phyloP scores from a whole-genome alignment of 1,140 invertebrate genomes.

The Micrasema longulum region DNA sequence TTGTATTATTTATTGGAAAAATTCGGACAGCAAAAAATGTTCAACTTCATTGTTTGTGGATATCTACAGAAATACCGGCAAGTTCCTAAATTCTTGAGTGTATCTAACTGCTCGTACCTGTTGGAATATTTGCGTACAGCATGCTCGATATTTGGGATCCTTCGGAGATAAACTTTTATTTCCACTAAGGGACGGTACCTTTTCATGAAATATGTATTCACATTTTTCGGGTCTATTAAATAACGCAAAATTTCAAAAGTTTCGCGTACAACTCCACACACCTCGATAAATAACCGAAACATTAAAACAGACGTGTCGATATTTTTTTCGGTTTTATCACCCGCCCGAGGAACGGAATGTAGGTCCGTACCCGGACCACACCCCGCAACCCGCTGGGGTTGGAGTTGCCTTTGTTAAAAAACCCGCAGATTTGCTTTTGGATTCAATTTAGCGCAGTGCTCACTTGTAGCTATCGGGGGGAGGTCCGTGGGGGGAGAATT shows the following conservation, averaged over 20 bases:
- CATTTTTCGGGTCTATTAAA: constrained; percentile 36
- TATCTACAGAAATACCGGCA: too few species aligned
- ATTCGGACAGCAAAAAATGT: too few species aligned
- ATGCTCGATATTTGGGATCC: constrained; percentile 13
- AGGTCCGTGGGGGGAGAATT: constrained; percentile 43
- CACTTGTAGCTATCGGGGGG: constrained; percentile 39
- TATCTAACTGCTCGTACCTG: too few species aligned
- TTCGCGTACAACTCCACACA: constrained; percentile 17
- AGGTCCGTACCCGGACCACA: neutral
- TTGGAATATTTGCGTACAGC: too few species aligned
- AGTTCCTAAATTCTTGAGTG: too few species aligned
- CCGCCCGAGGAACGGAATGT: constrained; percentile 16
- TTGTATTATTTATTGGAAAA: too few species aligned
- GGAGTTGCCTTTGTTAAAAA: constrained; percentile 40
- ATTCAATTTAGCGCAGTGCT: constrained; percentile 49
- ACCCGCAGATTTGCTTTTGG: constrained; percentile 49
- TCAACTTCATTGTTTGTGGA: too few species aligned
- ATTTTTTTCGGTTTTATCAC: constrained; percentile 38
- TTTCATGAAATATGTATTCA: constrained; percentile 33
- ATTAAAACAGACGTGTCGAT: constrained; percentile 46
- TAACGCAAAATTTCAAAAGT: constrained; percentile 30
- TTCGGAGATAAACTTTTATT: constrained; percentile 33
- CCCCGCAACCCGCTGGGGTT: neutral
- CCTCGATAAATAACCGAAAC: constrained; percentile 34
- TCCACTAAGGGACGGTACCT: constrained; percentile 23